phyloP scores from a whole-genome alignment of 2,888 invertebrate genomes.

The Acanthosepion esculentum region DNA sequence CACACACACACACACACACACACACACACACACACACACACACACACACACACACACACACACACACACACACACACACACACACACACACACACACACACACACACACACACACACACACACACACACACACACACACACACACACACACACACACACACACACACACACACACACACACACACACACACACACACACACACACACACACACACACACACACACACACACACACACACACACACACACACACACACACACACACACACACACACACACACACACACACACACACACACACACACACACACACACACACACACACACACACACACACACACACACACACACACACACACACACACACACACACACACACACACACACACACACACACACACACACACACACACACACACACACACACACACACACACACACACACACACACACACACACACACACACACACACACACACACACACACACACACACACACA shows the following conservation, averaged over 20 bases:
- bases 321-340: neutral
- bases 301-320: neutral
- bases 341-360: neutral
- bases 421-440: neutral
- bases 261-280: neutral
- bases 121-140: neutral
- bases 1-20: neutral
- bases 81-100: neutral
- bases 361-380: neutral
- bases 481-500: neutral
- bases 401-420: neutral
- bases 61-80: neutral
- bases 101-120: neutral
- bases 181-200: neutral
- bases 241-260: neutral
- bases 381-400: neutral
- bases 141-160: neutral
- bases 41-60: neutral
- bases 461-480: neutral
- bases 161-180: neutral
- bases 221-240: neutral
- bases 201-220: neutral
- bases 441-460: neutral
- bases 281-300: neutral
- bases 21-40: neutral